A percentile compares a stretch with the other conserved stretches of the same genome.
Conservation (phyloP, 2,797 vertebrate genomes). For the Betta splendens region DNA sequence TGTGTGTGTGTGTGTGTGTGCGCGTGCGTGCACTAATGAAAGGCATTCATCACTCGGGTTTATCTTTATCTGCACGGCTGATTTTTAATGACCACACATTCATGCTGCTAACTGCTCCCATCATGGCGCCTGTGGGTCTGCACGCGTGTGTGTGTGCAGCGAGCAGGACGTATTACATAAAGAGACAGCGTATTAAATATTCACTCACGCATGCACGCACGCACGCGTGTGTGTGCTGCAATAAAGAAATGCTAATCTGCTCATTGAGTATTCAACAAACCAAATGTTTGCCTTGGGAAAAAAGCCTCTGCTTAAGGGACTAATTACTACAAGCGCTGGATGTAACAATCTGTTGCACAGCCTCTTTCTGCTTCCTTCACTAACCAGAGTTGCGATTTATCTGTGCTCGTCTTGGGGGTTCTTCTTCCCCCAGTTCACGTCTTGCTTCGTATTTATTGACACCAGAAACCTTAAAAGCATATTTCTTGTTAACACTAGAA, state of each 20-base stretch:
- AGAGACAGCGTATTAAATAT: conserved; percentile 74
- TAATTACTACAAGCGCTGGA: conserved; percentile 73
- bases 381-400: conserved; percentile 16
- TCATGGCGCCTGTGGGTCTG: conserved; percentile 47
- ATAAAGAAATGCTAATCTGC: conserved; percentile 77
- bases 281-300: conserved; percentile 76
- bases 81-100: conserved; percentile 80
- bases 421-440: conserved; percentile 13
- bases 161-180: conserved; percentile 68
- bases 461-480: conserved; percentile 4
- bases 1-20: conserved; percentile 73
- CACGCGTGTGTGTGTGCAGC: conserved; percentile 53
- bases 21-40: conserved; percentile 66
- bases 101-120: conserved; percentile 55
- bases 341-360: conserved; percentile 55
- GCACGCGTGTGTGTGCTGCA: conserved; percentile 36
- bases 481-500: too few relatives aligned
- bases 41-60: conserved; percentile 78
- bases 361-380: conserved; percentile 44
- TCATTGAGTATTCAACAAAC: conserved; percentile 80
- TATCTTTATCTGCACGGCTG: conserved; percentile 89
- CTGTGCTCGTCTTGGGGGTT: conserved; percentile 21
- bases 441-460: conserved; percentile 12
- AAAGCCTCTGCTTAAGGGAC: conserved; percentile 69
- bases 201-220: conserved; percentile 46